These are phyloP conservation scores for Rhineura floridana DNA, from an alignment of 2,113 vertebrate genomes.

Conservation along the genomic window DNA sequence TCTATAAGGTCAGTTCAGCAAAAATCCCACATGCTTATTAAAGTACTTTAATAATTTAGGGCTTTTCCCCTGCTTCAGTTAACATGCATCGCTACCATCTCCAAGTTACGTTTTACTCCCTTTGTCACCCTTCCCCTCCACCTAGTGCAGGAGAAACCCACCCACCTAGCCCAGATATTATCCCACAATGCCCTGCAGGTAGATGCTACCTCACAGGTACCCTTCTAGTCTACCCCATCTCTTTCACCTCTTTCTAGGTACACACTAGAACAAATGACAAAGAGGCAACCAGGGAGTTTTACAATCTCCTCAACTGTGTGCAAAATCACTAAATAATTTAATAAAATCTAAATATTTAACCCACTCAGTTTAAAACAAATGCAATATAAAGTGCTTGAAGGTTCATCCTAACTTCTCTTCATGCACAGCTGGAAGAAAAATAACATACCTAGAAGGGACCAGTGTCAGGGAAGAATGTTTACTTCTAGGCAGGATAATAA, in stretches of 20 bases:
- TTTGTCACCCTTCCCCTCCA: not conserved
- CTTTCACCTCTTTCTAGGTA: not conserved
- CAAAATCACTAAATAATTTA: accelerated
- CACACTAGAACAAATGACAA: not conserved
- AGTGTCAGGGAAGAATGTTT: not conserved
- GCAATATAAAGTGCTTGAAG: not conserved
- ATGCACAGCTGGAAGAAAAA: too few species aligned
- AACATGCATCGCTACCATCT: not conserved
- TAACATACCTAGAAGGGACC: not conserved
- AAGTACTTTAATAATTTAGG: not conserved
- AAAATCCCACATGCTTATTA: not conserved
- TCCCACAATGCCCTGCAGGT: not conserved
- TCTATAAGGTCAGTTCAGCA: not conserved
- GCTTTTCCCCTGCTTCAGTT: not conserved
- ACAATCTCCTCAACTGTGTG: not conserved
- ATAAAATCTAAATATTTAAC: accelerated
- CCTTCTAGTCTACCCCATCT: not conserved
- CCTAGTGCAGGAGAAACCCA: not conserved
- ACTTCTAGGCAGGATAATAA: not conserved
- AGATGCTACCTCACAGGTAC: not conserved
- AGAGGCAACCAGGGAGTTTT: not conserved
- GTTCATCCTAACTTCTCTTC: not conserved
- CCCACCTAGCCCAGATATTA: not conserved
- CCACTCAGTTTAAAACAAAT: not conserved
- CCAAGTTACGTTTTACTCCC: not conserved